Conservation (phyloP, 1,140 invertebrate species). For the Listronotus oregonensis region DNA sequence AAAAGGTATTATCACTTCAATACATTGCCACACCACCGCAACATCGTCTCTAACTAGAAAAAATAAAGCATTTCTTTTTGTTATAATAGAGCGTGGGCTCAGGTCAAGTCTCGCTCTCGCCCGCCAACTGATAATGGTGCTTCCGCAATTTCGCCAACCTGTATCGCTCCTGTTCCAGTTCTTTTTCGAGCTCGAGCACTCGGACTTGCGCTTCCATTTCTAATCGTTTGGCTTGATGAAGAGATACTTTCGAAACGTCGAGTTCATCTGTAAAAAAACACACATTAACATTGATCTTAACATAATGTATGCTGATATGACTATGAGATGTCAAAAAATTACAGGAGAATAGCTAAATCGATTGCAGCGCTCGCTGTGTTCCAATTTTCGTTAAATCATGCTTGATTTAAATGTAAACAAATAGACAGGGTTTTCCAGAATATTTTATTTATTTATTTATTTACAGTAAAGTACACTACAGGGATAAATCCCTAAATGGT, state of each 20-base stretch:
- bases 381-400: too few relatives aligned
- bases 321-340: too few relatives aligned
- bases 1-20: not conserved
- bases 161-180: slow-evolving; percentile 85
- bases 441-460: too few relatives aligned
- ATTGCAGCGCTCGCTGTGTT: too few relatives aligned
- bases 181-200: slow-evolving; percentile 90
- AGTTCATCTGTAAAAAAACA: slow-evolving; percentile 72
- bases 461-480: too few relatives aligned
- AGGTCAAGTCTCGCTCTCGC: slow-evolving; percentile 55
- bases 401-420: too few relatives aligned
- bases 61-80: slow-evolving; percentile 29
- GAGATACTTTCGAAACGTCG: slow-evolving; percentile 84
- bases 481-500: too few relatives aligned
- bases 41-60: not conserved
- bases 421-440: too few relatives aligned
- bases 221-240: slow-evolving; percentile 92
- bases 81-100: slow-evolving; percentile 20
- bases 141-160: slow-evolving; percentile 83
- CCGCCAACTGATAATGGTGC: slow-evolving; percentile 90
- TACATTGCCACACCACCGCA: not conserved
- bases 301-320: too few relatives aligned
- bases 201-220: slow-evolving; percentile 96
- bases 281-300: slow-evolving; percentile 9
- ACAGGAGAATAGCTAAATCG: too few relatives aligned